Conservation (phyloP, 2,888 invertebrate species). For the Caenorhabditis doughertyi region DNA sequence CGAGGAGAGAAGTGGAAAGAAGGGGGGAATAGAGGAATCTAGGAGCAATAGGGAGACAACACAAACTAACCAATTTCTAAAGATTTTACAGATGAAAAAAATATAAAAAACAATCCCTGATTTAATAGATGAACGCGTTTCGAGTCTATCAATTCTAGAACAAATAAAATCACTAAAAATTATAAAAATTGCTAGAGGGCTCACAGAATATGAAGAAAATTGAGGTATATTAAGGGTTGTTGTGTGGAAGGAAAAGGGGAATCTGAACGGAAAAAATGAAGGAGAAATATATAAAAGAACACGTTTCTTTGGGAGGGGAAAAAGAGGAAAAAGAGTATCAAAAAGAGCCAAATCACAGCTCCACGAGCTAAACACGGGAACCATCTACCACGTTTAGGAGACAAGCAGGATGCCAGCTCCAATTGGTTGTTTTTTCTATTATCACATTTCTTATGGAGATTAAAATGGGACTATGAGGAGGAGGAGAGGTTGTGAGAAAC, state of each 20-base stretch:
- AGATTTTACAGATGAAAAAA: neutral
- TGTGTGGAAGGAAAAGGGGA: neutral
- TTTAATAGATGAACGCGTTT: conserved; percentile 47
- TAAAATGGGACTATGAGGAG: conserved; percentile 1
- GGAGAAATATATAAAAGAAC: neutral
- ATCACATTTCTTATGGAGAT: conserved; percentile 33
- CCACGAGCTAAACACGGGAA: neutral
- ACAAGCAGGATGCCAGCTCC: neutral
- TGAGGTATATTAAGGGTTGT: conserved; percentile 19
- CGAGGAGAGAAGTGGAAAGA: conserved; percentile 22
- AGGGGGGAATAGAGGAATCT: neutral
- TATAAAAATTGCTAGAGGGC: neutral
- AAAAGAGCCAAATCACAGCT: neutral
- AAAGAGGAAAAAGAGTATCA: neutral
- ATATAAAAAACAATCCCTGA: conserved; percentile 42
- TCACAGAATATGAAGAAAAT: conserved; percentile 11
- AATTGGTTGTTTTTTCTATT: conserved; percentile 10
- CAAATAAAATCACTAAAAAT: conserved; percentile 40
- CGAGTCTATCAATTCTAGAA: conserved; percentile 48
- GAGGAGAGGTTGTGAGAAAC: neutral
- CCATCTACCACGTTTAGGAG: conserved; percentile 4
- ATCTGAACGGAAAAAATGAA: conserved; percentile 15
- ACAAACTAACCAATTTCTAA: conserved; percentile 40
- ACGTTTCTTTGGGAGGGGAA: neutral
- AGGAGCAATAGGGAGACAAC: neutral